Percentiles rank a stretch among this genome's conserved stretches.
phyloP scores from a whole-genome alignment of 2,797 vertebrate genomes.

The Mus minutoides region DNA sequence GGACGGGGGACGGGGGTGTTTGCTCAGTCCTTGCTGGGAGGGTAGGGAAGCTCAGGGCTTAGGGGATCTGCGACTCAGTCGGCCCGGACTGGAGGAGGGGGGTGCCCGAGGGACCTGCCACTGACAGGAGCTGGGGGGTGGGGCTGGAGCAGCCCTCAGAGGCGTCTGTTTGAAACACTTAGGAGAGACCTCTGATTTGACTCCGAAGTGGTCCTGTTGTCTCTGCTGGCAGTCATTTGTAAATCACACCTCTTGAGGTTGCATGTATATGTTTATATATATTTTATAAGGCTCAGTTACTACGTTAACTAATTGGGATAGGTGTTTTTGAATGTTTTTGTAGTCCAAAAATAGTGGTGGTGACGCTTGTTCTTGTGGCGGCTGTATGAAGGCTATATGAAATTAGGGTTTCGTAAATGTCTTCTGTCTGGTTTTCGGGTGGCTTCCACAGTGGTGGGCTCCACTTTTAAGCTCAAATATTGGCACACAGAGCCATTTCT shows the following conservation, averaged over 20 bases:
- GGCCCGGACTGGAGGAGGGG: background rate
- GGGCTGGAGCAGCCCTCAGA: background rate
- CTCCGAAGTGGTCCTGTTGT: background rate
- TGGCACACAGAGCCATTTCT: background rate
- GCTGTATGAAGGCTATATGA: background rate
- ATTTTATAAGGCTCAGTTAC: background rate
- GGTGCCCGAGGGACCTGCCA: background rate
- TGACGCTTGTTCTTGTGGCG: conserved; percentile 66
- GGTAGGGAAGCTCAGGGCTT: background rate
- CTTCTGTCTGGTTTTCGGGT: background rate
- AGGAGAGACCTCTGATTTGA: background rate
- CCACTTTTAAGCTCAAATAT: background rate
- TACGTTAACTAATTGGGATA: background rate
- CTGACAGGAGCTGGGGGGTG: background rate
- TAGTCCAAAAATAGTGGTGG: background rate
- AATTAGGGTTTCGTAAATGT: background rate
- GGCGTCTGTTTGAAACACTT: background rate
- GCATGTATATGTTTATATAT: background rate
- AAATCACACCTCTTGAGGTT: background rate
- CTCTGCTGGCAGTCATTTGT: background rate
- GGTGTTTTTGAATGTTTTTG: background rate
- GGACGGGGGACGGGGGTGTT: background rate
- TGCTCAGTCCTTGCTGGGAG: background rate
- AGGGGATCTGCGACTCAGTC: background rate
- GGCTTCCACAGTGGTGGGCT: background rate